A percentile compares a stretch with the other conserved stretches of the same genome.
These are phyloP conservation scores for Cynocephalus volans DNA, from an alignment of 2,113 vertebrate species.

Conservation along the genomic window DNA sequence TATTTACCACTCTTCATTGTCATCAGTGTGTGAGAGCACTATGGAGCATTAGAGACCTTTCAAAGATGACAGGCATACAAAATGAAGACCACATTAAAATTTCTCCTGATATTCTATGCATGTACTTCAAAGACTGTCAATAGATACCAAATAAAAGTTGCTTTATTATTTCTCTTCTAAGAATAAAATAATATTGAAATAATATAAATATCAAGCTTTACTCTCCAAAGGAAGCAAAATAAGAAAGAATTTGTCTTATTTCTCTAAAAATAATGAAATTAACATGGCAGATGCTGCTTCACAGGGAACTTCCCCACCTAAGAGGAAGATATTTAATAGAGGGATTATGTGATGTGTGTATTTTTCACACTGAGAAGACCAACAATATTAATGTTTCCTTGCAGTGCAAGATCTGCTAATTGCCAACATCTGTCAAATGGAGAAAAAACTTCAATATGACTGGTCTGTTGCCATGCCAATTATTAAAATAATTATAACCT, in stretches of 20 bases:
- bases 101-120: neutral
- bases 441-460: neutral
- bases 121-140: neutral
- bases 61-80: neutral
- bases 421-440: constrained; percentile 10
- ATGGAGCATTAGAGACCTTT: neutral
- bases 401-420: constrained; percentile 3
- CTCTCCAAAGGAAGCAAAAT: constrained; percentile 1
- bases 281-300: neutral
- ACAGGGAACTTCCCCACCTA: neutral
- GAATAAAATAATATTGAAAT: constrained; percentile 45
- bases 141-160: neutral
- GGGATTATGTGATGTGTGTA: neutral
- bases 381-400: neutral
- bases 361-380: neutral
- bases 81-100: neutral
- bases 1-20: neutral
- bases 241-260: constrained; percentile 38
- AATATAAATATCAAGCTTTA: constrained; percentile 9
- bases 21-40: neutral
- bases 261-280: constrained; percentile 48
- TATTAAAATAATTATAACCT: neutral
- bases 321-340: constrained; percentile 14
- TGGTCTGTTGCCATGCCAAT: neutral
- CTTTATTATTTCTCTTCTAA: constrained; percentile 25